A percentile compares a stretch with the other conserved stretches of the same genome.
phyloP scores from a whole-genome alignment of 30 jellyfish, hydroid and myxozoan genomes.

The Aurelia aurita region DNA sequence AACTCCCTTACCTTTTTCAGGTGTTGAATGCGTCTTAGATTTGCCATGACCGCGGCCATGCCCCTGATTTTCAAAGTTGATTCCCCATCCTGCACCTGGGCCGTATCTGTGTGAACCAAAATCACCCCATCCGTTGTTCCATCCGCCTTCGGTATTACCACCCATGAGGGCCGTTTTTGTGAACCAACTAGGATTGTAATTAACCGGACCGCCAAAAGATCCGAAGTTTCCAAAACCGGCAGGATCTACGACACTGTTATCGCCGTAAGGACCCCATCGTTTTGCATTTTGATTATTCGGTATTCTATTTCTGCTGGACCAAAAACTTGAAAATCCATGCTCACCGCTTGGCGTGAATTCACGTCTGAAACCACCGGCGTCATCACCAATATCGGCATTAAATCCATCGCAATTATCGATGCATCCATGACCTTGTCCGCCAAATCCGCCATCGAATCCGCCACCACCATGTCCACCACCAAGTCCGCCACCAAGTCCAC shows the following conservation, averaged over 20 bases:
- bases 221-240: conserved; percentile 82
- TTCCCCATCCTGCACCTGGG: conserved; percentile 66
- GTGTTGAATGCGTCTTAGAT: background rate
- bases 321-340: conserved; percentile 84
- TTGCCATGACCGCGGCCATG: conserved; percentile 5
- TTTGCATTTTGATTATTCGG: background rate
- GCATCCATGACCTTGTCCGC: conserved; percentile 83
- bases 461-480: conserved; percentile 72
- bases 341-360: conserved; percentile 63
- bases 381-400: conserved; percentile 66
- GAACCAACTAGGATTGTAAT: conserved; percentile 66
- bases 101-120: conserved; percentile 67
- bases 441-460: conserved; percentile 76
- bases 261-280: conserved; percentile 68
- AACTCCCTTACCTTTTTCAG: conserved; percentile 35
- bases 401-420: conserved; percentile 66
- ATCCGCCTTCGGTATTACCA: conserved; percentile 45
- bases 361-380: conserved; percentile 65
- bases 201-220: conserved; percentile 55
- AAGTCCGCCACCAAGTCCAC: conserved; percentile 1
- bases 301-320: conserved; percentile 58
- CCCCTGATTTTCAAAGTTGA: conserved; percentile 26
- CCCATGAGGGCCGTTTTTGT: conserved; percentile 49
- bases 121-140: conserved; percentile 66
- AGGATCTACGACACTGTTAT: conserved; percentile 64